Evolutionary conservation across 2,888 invertebrate species (phyloP).

Genomic region (Megamerina dolium): DNA sequence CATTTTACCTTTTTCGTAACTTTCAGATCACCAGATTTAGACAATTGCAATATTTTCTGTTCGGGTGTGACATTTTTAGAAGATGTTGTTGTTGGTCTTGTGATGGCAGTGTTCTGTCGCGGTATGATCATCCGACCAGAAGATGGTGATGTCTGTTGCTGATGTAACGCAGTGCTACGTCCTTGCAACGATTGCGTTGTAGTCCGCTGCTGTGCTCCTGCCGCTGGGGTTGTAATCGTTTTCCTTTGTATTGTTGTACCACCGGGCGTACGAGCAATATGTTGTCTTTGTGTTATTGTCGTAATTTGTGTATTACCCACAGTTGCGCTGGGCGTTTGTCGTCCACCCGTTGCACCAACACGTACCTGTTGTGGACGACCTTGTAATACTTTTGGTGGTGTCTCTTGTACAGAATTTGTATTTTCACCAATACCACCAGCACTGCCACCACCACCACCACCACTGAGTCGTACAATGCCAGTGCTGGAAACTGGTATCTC

Average conservation of each 20-base stretch:
- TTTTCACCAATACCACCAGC: too few relatives aligned
- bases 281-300: slow-evolving; percentile 19
- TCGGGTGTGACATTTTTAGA: slow-evolving; percentile 43
- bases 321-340: slow-evolving; percentile 15
- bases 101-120: slow-evolving; percentile 20
- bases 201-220: slow-evolving; percentile 14
- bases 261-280: slow-evolving; percentile 24
- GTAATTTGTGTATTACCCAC: slow-evolving; percentile 24
- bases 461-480: slow-evolving; percentile 43
- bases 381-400: slow-evolving; percentile 1
- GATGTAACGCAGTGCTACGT: slow-evolving; percentile 16
- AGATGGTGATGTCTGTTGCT: slow-evolving; percentile 28
- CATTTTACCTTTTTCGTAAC: slow-evolving; percentile 51
- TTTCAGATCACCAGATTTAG: slow-evolving; percentile 52
- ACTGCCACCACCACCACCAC: slow-evolving; percentile 16
- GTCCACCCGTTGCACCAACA: slow-evolving; percentile 19
- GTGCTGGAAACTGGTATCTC: slow-evolving; percentile 38
- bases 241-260: slow-evolving; percentile 28
- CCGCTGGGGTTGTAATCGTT: slow-evolving; percentile 14
- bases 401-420: slow-evolving; percentile 13
- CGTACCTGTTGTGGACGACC: slow-evolving; percentile 27
- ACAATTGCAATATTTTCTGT: slow-evolving; percentile 50
- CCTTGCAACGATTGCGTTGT: slow-evolving; percentile 25
- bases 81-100: slow-evolving; percentile 15
- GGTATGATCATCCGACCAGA: slow-evolving; percentile 40